phyloP scores from a whole-genome alignment of 2,113 vertebrate genomes.

The Daboia siamensis region DNA sequence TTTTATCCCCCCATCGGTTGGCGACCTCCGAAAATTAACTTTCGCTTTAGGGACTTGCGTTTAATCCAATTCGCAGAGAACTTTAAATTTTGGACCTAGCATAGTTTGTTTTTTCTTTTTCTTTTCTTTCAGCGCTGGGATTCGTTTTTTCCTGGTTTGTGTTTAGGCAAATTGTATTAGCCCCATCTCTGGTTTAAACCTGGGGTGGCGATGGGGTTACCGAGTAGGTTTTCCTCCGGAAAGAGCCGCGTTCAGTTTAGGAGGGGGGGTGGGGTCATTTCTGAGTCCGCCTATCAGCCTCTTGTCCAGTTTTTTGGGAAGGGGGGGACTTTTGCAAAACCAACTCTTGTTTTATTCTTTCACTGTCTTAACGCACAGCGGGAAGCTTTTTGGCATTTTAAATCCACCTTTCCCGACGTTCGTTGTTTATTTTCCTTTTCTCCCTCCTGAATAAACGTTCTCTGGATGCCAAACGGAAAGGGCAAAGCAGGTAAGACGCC shows the following conservation, averaged over 20 bases:
- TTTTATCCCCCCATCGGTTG: background rate
- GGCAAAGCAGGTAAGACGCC: background rate
- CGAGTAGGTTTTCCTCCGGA: background rate
- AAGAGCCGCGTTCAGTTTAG: background rate
- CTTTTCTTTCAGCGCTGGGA: no score
- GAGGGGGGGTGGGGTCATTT: background rate
- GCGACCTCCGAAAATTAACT: background rate
- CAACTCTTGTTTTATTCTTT: background rate
- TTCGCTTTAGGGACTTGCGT: background rate
- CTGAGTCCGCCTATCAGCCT: background rate
- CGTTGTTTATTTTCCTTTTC: no score
- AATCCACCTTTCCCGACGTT: background rate
- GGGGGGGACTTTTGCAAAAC: background rate
- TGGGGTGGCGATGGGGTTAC: background rate
- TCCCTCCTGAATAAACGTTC: background rate
- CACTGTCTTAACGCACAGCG: background rate
- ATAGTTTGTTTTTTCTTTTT: no score
- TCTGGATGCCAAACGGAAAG: background rate
- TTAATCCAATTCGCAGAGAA: background rate
- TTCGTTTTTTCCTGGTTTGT: background rate
- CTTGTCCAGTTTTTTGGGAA: background rate
- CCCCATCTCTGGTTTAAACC: background rate
- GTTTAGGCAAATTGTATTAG: background rate
- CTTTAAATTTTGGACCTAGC: background rate
- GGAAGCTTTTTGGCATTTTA: background rate